A percentile compares a stretch with the other conserved stretches of the same genome.
Evolutionary conservation across 2,888 invertebrate genomes (phyloP).

Genomic region (Litoditis marina): DNA sequence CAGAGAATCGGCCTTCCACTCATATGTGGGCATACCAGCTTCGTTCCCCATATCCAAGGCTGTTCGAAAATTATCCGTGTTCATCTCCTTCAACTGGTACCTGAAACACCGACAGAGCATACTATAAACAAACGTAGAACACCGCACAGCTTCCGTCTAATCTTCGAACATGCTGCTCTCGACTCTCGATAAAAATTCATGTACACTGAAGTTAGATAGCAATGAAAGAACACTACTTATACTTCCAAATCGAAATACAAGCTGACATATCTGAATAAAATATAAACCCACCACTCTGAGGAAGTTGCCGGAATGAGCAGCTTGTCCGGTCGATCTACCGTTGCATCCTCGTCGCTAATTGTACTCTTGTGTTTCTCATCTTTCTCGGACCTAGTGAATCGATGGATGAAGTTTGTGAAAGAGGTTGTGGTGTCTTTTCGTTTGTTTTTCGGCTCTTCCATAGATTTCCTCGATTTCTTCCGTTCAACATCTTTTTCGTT

Average conservation of each 20-base stretch:
- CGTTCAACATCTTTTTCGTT: conserved; percentile 11
- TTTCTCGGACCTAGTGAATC: conserved; percentile 37
- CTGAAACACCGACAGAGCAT: no score
- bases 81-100: conserved; percentile 24
- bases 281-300: no score
- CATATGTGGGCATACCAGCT: conserved; percentile 29
- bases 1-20: conserved; percentile 33
- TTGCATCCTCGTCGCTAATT: conserved; percentile 5
- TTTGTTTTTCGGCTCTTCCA: conserved; percentile 28
- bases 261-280: no score
- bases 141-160: conserved; percentile 4
- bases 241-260: no score
- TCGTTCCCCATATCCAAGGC: conserved; percentile 30
- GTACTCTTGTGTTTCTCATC: conserved; percentile 33
- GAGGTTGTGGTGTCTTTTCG: conserved; percentile 40
- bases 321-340: conserved; percentile 27
- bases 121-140: background rate
- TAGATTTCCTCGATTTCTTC: conserved; percentile 24
- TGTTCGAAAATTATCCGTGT: conserved; percentile 27
- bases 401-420: conserved; percentile 39
- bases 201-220: no score
- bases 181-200: background rate
- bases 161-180: no score
- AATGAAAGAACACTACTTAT: no score
- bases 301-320: conserved; percentile 13